Conservation (phyloP, 2,113 vertebrate species). For the Microtus montanus region DNA sequence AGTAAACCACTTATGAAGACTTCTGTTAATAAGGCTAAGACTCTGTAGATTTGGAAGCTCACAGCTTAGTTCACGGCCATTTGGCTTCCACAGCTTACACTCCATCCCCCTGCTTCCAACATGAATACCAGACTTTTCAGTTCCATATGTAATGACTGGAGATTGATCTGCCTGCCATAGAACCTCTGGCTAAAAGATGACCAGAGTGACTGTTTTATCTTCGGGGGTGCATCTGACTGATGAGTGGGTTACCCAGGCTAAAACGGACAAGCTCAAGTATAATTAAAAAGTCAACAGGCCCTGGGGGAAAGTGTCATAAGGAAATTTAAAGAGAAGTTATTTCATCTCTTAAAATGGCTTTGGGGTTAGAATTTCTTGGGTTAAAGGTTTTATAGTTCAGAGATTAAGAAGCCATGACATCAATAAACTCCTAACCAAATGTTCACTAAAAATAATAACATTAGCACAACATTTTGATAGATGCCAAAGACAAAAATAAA, state of each 20-base stretch:
- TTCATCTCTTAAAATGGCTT: slow-evolving; percentile 49
- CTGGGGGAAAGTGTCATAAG: slow-evolving; percentile 36
- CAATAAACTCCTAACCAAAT: not conserved
- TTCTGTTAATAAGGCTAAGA: not conserved
- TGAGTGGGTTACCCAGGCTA: not conserved
- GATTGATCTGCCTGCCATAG: slow-evolving; percentile 15
- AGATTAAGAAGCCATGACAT: not conserved
- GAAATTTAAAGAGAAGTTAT: slow-evolving; percentile 52
- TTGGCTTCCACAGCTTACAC: not conserved
- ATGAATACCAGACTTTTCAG: not conserved
- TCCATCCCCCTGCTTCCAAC: not conserved
- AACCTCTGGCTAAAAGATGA: not conserved
- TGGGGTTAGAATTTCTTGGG: slow-evolving; percentile 40
- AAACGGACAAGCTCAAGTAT: slow-evolving; percentile 46
- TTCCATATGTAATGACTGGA: not conserved
- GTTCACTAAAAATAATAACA: not conserved
- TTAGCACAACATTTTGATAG: not conserved
- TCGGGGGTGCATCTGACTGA: slow-evolving; percentile 24
- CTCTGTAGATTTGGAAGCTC: not conserved
- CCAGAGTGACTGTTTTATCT: slow-evolving; percentile 2
- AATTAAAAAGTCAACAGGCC: slow-evolving; percentile 51
- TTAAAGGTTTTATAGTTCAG: slow-evolving; percentile 1
- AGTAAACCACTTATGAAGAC: not conserved
- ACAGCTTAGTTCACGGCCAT: not conserved
- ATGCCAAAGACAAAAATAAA: not conserved